Evolutionary conservation across 2,113 vertebrate genomes (phyloP), one percentile per base, ranked within the genome.

Genomic region (Chaetodon trifascialis): DNA sequence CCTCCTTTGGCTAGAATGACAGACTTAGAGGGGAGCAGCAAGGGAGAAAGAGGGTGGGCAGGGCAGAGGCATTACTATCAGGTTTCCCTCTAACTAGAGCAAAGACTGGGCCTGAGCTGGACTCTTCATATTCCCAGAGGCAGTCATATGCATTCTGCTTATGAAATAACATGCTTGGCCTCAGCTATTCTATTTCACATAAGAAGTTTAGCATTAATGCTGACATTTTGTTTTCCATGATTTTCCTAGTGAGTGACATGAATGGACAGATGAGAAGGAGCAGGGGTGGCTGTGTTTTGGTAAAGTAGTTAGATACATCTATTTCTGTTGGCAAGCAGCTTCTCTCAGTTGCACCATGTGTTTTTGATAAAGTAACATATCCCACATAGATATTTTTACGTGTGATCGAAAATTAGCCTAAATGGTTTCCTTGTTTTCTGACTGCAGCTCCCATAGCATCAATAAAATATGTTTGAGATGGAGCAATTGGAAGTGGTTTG

Each of bases 151-250:
- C 62, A 80, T 88, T 87, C 77, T 87, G 75, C 73, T 88, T 73
- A 79, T 76, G 68, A 87, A 89, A 88, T 88, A 76, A 86, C 51
- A 83, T 17, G 23, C 71, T 76, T 63, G 73, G 76, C 42, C 81
- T 85, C 60, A 65, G 73, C 55, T 82, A 79, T 89, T 93, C 68
- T 65, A 67, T 92, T 88, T 86, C 85, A 80, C 40, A 17, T 67
- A 75, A 85, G 73, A 88, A 73, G 76, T 86, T 80, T 10, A 8
- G 59, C 19, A 64, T 86, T 89, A 81, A 84, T 89, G 92, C 90
- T 89, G 88, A 91, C 85, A 86, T 88, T 89, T 87, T 89, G 85
- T 92, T 91, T 93, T 92, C 90, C 79, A 81, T 30, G 30, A 72
- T 60, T 85, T 86, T 85, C 51, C 54, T 47, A n/a, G 36, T 64